phyloP scores from a whole-genome alignment of 2,113 vertebrate species.

The Phyllostomus hastatus region DNA sequence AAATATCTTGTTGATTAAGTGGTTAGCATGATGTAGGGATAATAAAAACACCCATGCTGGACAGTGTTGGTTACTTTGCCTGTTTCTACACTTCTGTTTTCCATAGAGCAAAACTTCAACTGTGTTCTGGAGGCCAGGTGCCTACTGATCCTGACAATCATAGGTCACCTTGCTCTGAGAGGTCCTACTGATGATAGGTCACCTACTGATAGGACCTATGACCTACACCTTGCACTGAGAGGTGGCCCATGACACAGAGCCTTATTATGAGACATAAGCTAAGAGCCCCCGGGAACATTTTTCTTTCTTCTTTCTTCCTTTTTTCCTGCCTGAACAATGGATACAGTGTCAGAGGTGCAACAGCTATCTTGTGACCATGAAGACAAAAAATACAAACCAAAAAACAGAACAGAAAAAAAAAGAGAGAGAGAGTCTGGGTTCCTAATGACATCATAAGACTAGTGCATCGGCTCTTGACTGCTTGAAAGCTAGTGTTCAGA shows the following conservation, averaged over 20 bases:
- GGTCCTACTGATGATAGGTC: too few species aligned
- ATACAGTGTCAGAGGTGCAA: not conserved
- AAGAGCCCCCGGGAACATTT: not conserved
- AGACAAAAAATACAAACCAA: not conserved
- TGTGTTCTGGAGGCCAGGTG: not conserved
- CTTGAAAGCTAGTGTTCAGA: not conserved
- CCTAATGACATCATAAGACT: not conserved
- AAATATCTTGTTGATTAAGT: not conserved
- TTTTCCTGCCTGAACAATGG: not conserved
- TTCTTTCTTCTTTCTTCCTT: not conserved
- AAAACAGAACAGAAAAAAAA: not conserved
- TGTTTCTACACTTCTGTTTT: not conserved
- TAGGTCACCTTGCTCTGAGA: not conserved
- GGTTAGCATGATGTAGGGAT: not conserved
- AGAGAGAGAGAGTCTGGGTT: not conserved
- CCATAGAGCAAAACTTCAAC: not conserved
- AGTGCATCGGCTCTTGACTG: not conserved
- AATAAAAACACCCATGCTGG: not conserved
- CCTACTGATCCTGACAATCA: not conserved
- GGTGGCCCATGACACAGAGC: not conserved
- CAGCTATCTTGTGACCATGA: not conserved
- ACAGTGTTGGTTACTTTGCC: not conserved
- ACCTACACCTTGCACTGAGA: not conserved
- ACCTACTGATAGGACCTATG: too few species aligned
- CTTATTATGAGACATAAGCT: not conserved